Conservation (phyloP, 2,888 invertebrate genomes). For the Dynastes grantii region DNA sequence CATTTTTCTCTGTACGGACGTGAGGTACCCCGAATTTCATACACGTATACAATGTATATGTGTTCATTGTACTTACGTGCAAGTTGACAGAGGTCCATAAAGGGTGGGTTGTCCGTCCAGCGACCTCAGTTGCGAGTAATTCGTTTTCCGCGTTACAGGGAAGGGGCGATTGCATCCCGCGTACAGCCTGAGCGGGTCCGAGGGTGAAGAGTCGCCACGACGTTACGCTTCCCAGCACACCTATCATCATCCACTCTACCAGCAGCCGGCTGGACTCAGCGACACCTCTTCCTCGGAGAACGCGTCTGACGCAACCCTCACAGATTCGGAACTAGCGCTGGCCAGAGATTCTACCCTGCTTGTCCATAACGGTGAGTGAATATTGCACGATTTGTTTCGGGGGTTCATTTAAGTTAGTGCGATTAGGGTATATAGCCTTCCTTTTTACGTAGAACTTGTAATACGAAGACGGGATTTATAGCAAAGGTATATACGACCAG, state of each 20-base stretch:
- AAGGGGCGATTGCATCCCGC: conserved; percentile 88
- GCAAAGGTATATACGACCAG: too few species aligned
- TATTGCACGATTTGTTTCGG: background rate
- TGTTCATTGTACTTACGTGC: background rate
- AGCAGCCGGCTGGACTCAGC: conserved; percentile 75
- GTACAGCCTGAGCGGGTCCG: conserved; percentile 84
- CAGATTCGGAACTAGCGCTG: conserved; percentile 87
- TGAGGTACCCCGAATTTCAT: too few species aligned
- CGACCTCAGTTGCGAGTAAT: conserved; percentile 37
- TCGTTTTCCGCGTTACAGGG: conserved; percentile 68
- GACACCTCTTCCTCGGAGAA: conserved; percentile 89
- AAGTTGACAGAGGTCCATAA: conserved; percentile 27
- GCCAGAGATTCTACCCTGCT: conserved; percentile 87
- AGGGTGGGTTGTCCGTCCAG: conserved; percentile 4
- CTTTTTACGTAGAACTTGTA: too few species aligned
- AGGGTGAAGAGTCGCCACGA: conserved; percentile 79
- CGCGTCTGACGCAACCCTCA: conserved; percentile 89
- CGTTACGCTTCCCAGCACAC: conserved; percentile 74
- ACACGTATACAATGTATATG: background rate
- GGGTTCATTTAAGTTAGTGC: too few species aligned
- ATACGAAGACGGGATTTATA: too few species aligned
- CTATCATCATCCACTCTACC: conserved; percentile 73
- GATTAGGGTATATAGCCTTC: too few species aligned
- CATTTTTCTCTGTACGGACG: background rate
- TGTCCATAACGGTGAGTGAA: conserved; percentile 85